These are phyloP conservation scores for Zeugodacus cucurbitae DNA, from an alignment of 1,140 invertebrate species.

Conservation along the genomic window DNA sequence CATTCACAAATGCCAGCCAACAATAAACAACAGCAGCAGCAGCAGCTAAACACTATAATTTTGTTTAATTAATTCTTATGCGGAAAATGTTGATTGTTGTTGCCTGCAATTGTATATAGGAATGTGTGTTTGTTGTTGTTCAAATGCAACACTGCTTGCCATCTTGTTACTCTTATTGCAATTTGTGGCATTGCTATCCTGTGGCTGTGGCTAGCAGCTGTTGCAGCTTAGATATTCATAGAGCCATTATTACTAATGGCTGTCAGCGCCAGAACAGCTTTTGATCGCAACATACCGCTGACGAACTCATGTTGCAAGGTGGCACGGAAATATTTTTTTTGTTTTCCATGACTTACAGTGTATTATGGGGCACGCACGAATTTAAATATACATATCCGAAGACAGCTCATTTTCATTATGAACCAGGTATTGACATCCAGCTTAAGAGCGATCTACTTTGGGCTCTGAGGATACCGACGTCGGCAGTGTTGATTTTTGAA, in stretches of 20 bases:
- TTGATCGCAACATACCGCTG: not conserved
- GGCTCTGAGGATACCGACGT: no score
- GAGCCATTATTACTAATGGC: conserved; percentile 17
- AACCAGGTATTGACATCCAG: no score
- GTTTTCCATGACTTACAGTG: no score
- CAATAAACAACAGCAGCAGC: conserved; percentile 21
- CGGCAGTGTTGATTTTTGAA: no score
- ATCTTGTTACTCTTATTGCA: not conserved
- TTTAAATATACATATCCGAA: no score
- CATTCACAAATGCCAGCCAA: conserved; percentile 29
- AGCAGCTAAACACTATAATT: conserved; percentile 37
- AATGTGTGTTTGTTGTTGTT: not conserved
- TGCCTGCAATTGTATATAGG: not conserved
- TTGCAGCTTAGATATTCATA: not conserved
- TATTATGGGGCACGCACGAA: no score
- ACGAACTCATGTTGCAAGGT: not conserved
- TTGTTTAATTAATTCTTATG: conserved; percentile 31
- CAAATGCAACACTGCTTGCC: not conserved
- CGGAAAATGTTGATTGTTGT: conserved; percentile 2
- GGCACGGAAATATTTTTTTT: no score
- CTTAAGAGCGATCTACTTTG: no score
- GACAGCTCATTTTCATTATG: no score
- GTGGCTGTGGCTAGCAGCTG: not conserved
- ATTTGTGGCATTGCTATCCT: not conserved
- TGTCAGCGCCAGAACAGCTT: not conserved